A percentile compares a stretch with the other conserved stretches of the same genome.
Conservation (phyloP, 2,797 vertebrate genomes). For the Melanotaenia maccullochi region DNA sequence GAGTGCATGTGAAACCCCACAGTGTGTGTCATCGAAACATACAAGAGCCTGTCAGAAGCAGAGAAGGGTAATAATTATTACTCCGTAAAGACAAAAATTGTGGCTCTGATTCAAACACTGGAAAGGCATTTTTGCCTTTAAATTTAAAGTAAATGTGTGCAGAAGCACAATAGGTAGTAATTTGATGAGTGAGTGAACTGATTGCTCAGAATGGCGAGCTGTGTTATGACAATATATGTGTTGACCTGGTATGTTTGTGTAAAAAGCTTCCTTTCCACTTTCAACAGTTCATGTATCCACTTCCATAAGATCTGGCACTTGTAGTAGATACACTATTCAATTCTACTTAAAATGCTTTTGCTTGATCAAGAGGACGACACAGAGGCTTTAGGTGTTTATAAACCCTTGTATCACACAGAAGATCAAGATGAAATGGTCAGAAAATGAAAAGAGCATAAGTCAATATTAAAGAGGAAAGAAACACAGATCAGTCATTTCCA, state of each 20-base stretch:
- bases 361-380: background rate
- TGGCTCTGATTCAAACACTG: no score
- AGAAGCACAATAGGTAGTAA: conserved; percentile 16
- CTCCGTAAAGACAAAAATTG: background rate
- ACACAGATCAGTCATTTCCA: background rate
- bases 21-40: conserved; percentile 34
- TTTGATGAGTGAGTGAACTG: conserved; percentile 11
- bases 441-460: background rate
- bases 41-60: conserved; percentile 40
- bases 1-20: conserved; percentile 42
- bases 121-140: no score
- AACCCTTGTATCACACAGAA: background rate
- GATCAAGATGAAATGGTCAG: background rate
- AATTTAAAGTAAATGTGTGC: background rate
- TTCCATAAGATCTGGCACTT: background rate
- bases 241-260: background rate
- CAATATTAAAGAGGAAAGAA: background rate
- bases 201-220: conserved; percentile 10
- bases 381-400: background rate
- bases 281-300: background rate
- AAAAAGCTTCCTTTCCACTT: conserved; percentile 11
- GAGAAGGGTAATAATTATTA: conserved; percentile 35
- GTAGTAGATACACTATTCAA: background rate
- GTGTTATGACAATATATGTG: conserved; percentile 5
- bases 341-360: background rate